A percentile compares a stretch with the other conserved stretches of the same genome.
These are phyloP conservation scores for Zaprionus ghesquierei DNA, from an alignment of 1,140 invertebrate species.

Conservation along the genomic window DNA sequence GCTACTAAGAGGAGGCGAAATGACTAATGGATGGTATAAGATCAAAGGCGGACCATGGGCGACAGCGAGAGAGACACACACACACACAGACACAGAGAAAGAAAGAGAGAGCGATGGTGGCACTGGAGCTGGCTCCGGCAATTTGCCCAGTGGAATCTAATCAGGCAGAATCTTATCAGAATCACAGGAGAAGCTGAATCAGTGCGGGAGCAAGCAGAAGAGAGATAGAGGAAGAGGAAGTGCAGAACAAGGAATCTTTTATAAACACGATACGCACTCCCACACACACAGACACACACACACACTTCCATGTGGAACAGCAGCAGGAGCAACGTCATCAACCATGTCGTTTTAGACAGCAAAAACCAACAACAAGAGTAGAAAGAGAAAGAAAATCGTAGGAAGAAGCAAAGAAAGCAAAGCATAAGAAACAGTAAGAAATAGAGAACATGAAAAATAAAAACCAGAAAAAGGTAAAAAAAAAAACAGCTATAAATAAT, in stretches of 20 bases:
- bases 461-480: not conserved
- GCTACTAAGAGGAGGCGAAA: slow-evolving; percentile 49
- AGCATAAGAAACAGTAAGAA: slow-evolving; percentile 4
- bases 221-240: not conserved
- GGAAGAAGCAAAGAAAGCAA: slow-evolving; percentile 1
- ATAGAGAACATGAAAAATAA: not conserved
- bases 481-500: slow-evolving; percentile 53
- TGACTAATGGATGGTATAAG: too few relatives aligned
- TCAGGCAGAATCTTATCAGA: slow-evolving; percentile 26
- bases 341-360: slow-evolving; percentile 51
- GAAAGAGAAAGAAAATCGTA: not conserved
- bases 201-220: not conserved
- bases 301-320: slow-evolving; percentile 27
- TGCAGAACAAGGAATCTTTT: not conserved
- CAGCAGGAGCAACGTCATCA: slow-evolving; percentile 22
- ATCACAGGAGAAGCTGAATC: slow-evolving; percentile 12
- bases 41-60: not conserved
- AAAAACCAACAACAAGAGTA: slow-evolving; percentile 11
- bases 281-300: not conserved
- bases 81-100: not conserved
- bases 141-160: slow-evolving; percentile 5
- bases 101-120: not conserved
- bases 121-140: slow-evolving; percentile 45
- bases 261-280: not conserved
- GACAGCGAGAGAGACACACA: not conserved